Percentiles rank a stretch among this genome's conserved stretches.
These are phyloP conservation scores for Trachemys scripta DNA, from an alignment of 2,113 vertebrate genomes.

Conservation along the genomic window DNA sequence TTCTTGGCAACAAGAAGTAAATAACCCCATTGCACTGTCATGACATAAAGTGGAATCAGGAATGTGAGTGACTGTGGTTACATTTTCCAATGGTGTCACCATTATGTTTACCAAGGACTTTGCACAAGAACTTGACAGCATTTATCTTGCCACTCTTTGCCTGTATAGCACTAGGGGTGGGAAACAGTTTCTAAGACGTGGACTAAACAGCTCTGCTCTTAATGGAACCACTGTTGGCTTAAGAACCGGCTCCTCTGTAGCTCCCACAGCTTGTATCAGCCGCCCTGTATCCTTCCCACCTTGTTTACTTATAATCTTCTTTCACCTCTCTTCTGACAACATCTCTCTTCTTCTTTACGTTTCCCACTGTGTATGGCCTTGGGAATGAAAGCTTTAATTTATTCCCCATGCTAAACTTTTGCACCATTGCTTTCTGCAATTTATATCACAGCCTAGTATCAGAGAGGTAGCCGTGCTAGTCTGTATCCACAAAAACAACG, in stretches of 20 bases:
- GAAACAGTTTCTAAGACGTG: background rate
- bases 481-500: no score
- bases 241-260: background rate
- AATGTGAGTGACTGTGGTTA: background rate
- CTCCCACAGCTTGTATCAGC: background rate
- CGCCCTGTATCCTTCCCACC: background rate
- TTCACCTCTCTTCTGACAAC: background rate
- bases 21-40: background rate
- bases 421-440: background rate
- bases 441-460: background rate
- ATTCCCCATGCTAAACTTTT: background rate
- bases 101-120: background rate
- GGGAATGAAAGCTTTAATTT: background rate
- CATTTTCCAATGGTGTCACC: background rate
- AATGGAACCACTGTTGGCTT: background rate
- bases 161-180: no score
- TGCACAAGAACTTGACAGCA: background rate
- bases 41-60: background rate
- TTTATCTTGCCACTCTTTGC: background rate
- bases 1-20: background rate
- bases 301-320: background rate
- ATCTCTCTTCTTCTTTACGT: background rate
- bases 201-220: background rate
- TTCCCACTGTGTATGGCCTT: background rate
- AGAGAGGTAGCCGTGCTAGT: no score